Conservation (phyloP, 2,113 vertebrate genomes). For the Pica pica region DNA sequence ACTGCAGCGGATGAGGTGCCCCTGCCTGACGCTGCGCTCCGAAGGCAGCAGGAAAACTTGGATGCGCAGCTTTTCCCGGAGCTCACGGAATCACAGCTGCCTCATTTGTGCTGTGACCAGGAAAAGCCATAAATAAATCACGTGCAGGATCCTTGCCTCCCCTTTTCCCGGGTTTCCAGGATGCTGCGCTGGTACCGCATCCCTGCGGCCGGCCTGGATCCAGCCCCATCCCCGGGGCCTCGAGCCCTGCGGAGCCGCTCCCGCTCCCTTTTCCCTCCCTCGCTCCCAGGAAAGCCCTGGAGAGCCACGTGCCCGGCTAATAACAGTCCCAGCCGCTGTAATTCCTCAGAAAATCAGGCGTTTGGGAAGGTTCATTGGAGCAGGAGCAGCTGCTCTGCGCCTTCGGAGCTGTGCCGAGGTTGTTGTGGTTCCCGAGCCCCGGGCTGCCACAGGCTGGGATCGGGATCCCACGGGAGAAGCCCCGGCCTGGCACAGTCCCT, state of each 20-base stretch:
- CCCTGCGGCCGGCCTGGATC: not conserved
- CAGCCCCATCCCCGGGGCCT: accelerated
- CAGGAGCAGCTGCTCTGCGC: not conserved
- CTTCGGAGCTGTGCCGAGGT: accelerated
- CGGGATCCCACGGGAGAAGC: not conserved
- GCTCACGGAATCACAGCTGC: not conserved
- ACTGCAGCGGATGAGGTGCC: not conserved
- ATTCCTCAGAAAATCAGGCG: not conserved
- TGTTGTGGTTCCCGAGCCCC: accelerated
- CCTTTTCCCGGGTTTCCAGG: not conserved
- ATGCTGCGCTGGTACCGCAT: not conserved
- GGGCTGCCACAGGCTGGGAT: accelerated
- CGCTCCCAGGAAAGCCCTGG: not conserved
- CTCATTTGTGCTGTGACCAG: not conserved
- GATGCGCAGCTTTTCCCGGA: not conserved
- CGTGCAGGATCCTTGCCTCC: not conserved
- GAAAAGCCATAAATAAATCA: not conserved
- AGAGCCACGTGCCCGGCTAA: not conserved
- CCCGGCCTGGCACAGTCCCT: not conserved
- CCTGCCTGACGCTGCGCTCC: not conserved
- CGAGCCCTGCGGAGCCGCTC: not conserved
- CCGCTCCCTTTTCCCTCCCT: not conserved
- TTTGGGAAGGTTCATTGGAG: accelerated
- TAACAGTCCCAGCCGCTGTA: accelerated
- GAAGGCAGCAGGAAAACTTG: not conserved